These are phyloP conservation scores for Thripadectes ignobilis DNA, from an alignment of 2,797 vertebrate species.

Conservation along the genomic window DNA sequence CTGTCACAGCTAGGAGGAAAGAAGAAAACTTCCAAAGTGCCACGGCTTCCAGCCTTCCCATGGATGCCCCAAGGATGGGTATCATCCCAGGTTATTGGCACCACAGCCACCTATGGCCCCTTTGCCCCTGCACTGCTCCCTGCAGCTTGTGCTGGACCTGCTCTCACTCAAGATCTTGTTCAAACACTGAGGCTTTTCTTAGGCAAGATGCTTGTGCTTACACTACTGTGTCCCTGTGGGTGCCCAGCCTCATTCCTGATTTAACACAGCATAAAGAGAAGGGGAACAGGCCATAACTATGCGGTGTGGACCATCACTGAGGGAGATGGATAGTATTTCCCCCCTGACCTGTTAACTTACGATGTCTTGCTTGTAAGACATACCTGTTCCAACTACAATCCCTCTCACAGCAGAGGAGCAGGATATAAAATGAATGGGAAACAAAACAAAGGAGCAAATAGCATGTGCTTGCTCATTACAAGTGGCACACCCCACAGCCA, in stretches of 20 bases:
- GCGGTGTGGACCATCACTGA: background rate
- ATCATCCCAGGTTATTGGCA: accelerated
- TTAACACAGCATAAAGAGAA: background rate
- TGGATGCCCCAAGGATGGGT: background rate
- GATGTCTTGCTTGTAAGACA: background rate
- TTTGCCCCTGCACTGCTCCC: background rate
- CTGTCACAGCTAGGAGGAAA: background rate
- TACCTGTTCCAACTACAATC: background rate
- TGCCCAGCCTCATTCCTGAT: background rate
- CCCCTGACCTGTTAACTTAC: accelerated
- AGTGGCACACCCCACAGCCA: background rate
- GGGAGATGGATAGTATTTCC: background rate
- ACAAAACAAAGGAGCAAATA: background rate
- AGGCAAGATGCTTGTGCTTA: background rate
- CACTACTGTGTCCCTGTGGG: accelerated
- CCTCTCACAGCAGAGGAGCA: background rate
- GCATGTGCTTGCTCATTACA: background rate
- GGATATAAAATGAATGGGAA: background rate
- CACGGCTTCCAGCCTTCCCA: background rate
- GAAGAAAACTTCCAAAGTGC: background rate
- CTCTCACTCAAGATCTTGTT: background rate
- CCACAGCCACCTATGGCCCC: background rate
- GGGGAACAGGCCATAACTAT: background rate
- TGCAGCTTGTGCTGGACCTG: accelerated
- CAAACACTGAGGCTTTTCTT: background rate